Evolutionary conservation across 1,140 invertebrate genomes (phyloP).

Genomic region (Grapholita molesta): DNA sequence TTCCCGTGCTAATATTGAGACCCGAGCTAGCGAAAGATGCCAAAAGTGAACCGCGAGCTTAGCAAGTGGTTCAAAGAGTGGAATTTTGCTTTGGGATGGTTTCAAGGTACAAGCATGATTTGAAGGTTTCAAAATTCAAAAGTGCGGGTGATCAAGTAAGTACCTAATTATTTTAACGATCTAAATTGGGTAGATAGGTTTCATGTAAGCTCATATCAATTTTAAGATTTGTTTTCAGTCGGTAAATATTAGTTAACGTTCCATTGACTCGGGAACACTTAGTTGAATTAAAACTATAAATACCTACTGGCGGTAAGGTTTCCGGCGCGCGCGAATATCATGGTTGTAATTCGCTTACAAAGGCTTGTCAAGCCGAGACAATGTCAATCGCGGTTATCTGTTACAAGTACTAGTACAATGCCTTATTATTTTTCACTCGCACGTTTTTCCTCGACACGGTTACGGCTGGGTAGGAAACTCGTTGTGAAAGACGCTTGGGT

Average conservation of each 20-base stretch:
- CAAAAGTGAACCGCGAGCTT: too few species aligned
- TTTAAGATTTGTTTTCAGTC: too few species aligned
- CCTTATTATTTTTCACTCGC: slow-evolving; percentile 65
- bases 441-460: slow-evolving; percentile 72
- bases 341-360: slow-evolving; percentile 4
- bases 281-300: background rate
- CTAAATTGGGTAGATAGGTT: too few species aligned
- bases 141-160: too few species aligned
- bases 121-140: too few species aligned
- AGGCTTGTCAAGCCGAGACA: slow-evolving; percentile 24
- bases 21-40: too few species aligned
- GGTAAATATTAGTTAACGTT: background rate
- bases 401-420: slow-evolving; percentile 48
- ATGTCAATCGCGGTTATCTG: slow-evolving; percentile 38
- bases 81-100: too few species aligned
- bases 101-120: too few species aligned
- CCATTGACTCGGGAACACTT: background rate
- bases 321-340: background rate
- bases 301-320: background rate
- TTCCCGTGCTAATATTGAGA: too few species aligned
- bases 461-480: slow-evolving; percentile 54
- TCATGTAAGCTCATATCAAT: too few species aligned
- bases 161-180: too few species aligned
- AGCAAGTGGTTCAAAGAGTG: too few species aligned
- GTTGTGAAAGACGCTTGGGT: slow-evolving; percentile 51